These are phyloP conservation scores for Epizoanthus stellaris DNA, from an alignment of 92 coral and sea anemone species.

Conservation along the genomic window DNA sequence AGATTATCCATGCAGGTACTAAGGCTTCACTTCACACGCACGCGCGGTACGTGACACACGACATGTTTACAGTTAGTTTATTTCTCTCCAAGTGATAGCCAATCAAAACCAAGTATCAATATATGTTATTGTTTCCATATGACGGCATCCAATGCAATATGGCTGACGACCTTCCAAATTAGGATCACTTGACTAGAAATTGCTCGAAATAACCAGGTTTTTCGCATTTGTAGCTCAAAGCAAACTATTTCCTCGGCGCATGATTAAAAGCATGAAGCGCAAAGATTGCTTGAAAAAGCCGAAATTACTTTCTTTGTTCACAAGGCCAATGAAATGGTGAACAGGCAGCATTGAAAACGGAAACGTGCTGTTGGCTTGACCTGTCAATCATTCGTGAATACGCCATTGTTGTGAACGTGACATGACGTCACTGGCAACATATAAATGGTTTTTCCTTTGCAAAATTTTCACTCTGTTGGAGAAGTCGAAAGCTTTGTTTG, in stretches of 20 bases:
- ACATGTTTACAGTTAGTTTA: slow-evolving; percentile 9
- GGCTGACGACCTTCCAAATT: background rate
- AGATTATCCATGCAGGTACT: background rate
- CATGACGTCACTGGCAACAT: slow-evolving; percentile 47
- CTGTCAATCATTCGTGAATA: slow-evolving; percentile 32
- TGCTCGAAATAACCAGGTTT: background rate
- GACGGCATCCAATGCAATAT: background rate
- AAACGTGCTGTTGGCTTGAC: slow-evolving; percentile 25
- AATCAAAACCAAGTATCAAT: slow-evolving; percentile 19
- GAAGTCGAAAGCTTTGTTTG: background rate
- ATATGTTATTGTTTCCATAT: background rate
- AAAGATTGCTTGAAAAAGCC: background rate
- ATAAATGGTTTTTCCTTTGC: slow-evolving; percentile 52
- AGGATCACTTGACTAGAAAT: background rate
- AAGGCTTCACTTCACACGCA: background rate
- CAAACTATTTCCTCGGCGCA: background rate
- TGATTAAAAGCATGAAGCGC: too few species aligned
- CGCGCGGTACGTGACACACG: slow-evolving; percentile 27
- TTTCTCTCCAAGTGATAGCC: slow-evolving; percentile 11
- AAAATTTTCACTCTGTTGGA: slow-evolving; percentile 25
- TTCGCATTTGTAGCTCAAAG: background rate
- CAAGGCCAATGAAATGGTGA: background rate
- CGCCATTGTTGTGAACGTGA: slow-evolving; percentile 47
- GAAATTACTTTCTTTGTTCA: background rate
- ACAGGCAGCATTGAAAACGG: slow-evolving; percentile 4